phyloP scores from a whole-genome alignment of 2,888 invertebrate species.

The Nebria brevicollis region DNA sequence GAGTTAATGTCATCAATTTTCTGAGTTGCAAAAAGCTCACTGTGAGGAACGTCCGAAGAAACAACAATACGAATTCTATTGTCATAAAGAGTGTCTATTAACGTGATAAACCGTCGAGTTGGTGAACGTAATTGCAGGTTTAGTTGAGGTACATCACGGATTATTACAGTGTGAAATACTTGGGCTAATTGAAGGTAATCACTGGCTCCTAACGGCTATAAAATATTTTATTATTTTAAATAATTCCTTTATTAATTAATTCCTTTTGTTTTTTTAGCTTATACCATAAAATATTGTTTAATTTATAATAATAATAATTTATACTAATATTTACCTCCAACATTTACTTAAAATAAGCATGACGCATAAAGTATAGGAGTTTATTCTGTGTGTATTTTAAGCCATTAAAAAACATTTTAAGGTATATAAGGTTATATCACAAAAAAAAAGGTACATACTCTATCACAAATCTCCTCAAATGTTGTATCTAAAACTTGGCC shows the following conservation, averaged over 20 bases:
- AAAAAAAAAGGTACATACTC: constrained; percentile 68
- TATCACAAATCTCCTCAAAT: constrained; percentile 90
- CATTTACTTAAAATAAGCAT: no score
- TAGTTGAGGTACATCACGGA: constrained; percentile 88
- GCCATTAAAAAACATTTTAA: background rate
- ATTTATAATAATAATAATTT: no score
- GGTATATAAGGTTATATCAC: background rate
- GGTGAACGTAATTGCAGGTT: constrained; percentile 84
- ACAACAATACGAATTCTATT: constrained; percentile 88
- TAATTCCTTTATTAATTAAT: background rate
- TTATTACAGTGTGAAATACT: constrained; percentile 94
- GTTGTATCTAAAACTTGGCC: constrained; percentile 89
- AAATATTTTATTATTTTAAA: constrained; percentile 51
- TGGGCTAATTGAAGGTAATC: constrained; percentile 94
- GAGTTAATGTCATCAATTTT: constrained; percentile 62
- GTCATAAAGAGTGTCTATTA: constrained; percentile 97
- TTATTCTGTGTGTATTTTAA: background rate
- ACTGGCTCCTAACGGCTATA: constrained; percentile 89
- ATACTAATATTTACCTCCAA: no score
- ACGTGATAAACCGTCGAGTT: constrained; percentile 92
- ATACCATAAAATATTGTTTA: background rate
- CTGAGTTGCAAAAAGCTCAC: constrained; percentile 75
- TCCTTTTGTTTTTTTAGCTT: background rate
- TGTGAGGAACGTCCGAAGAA: constrained; percentile 81
- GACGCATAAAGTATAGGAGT: no score